These are phyloP conservation scores for Thaleichthys pacificus DNA, from an alignment of 2,797 vertebrate genomes.

Conservation along the genomic window DNA sequence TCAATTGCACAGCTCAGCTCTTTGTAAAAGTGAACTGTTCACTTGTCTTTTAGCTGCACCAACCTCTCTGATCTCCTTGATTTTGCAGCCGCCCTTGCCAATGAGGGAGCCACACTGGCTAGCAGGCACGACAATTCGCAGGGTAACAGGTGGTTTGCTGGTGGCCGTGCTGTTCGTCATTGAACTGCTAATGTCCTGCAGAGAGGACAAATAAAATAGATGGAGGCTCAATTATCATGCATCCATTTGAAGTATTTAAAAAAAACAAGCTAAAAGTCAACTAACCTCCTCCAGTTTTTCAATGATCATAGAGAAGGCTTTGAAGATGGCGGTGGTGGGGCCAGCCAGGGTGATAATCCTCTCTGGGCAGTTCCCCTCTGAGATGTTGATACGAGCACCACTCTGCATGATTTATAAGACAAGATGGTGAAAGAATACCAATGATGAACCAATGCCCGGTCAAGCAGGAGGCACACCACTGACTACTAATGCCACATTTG, in stretches of 20 bases:
- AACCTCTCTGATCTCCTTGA: slow-evolving; percentile 95
- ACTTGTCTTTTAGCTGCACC: slow-evolving; percentile 30
- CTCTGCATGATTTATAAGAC: slow-evolving; percentile 69
- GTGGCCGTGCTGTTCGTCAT: slow-evolving; percentile 96
- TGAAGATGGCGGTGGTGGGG: slow-evolving; percentile 94
- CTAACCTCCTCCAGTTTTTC: slow-evolving; percentile 94
- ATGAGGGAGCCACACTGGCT: slow-evolving; percentile 94
- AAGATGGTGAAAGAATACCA: slow-evolving; percentile 1
- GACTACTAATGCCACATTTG: background rate
- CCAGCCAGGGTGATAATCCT: slow-evolving; percentile 92
- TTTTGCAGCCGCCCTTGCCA: slow-evolving; percentile 94
- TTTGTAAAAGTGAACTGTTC: background rate
- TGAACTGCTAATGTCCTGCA: slow-evolving; percentile 92
- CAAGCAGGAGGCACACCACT: background rate
- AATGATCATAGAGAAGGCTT: slow-evolving; percentile 96
- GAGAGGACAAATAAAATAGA: background rate
- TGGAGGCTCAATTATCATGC: background rate
- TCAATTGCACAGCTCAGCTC: background rate
- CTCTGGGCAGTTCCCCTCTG: slow-evolving; percentile 94
- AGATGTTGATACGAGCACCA: slow-evolving; percentile 93
- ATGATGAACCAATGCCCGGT: background rate
- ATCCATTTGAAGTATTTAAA: background rate
- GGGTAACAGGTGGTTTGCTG: slow-evolving; percentile 91
- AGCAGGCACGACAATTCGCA: slow-evolving; percentile 90
- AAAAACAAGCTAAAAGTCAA: background rate